phyloP scores from a whole-genome alignment of 1,140 invertebrate species.

The Aphidius ervi region DNA sequence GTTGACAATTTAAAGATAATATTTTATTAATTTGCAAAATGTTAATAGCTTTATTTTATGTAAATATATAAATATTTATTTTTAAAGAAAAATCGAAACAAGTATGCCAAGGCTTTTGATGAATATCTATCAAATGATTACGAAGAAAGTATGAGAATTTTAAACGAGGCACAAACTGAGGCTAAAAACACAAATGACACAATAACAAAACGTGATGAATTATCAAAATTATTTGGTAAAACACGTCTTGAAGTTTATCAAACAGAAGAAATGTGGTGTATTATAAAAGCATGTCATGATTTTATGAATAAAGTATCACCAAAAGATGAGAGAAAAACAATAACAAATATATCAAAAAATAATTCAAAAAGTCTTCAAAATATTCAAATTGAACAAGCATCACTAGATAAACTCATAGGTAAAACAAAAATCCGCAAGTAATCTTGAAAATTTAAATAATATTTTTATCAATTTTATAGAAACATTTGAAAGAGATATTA shows the following conservation, averaged over 20 bases:
- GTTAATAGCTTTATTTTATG: background rate
- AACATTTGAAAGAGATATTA: slow-evolving; percentile 51
- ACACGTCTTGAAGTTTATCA: slow-evolving; percentile 59
- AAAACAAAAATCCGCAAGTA: background rate
- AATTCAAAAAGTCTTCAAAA: slow-evolving; percentile 36
- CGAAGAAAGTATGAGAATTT: slow-evolving; percentile 56
- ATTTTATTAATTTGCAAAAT: background rate
- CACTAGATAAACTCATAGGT: background rate
- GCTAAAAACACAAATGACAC: slow-evolving; percentile 49
- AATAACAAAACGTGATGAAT: slow-evolving; percentile 42
- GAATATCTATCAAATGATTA: slow-evolving; percentile 62
- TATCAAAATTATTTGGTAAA: slow-evolving; percentile 43
- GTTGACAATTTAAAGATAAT: slow-evolving; percentile 34
- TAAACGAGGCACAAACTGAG: slow-evolving; percentile 54
- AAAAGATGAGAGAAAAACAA: slow-evolving; percentile 8
- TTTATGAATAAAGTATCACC: slow-evolving; percentile 61
- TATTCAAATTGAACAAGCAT: background rate
- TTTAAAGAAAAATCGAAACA: slow-evolving; percentile 44
- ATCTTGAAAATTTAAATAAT: too few relatives aligned
- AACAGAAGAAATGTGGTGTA: slow-evolving; percentile 60
- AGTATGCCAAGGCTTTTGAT: slow-evolving; percentile 58
- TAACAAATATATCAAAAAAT: slow-evolving; percentile 3
- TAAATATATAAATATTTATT: background rate
- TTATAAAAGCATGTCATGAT: slow-evolving; percentile 61
- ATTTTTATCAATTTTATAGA: slow-evolving; percentile 23